phyloP scores from a whole-genome alignment of 2,888 invertebrate genomes.

The Apoda limacodes region DNA sequence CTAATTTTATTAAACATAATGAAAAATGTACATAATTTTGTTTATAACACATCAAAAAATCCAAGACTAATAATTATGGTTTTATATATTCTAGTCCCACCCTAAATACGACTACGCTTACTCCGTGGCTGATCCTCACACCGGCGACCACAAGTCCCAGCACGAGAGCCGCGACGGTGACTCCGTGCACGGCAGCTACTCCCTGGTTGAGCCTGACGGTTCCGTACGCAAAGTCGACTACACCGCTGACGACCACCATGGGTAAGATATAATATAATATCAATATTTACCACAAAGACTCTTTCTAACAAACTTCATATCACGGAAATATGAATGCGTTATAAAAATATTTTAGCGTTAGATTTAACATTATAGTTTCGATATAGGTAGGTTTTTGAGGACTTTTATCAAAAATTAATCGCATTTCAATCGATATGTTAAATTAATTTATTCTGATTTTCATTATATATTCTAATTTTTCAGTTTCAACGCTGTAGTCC shows the following conservation, averaged over 20 bases:
- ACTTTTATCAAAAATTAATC: background rate
- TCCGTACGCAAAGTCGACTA: slow-evolving; percentile 67
- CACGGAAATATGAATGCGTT: background rate
- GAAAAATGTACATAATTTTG: too few relatives aligned
- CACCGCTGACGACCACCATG: slow-evolving; percentile 65
- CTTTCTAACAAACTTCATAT: too few relatives aligned
- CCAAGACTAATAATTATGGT: background rate
- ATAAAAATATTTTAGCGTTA: background rate
- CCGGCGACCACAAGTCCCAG: slow-evolving; percentile 66
- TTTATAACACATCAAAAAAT: too few relatives aligned
- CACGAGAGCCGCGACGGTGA: slow-evolving; percentile 66
- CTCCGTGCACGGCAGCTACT: slow-evolving; percentile 60
- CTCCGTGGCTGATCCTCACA: slow-evolving; percentile 66
- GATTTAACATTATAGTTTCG: background rate
- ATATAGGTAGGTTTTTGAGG: background rate
- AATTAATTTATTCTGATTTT: background rate
- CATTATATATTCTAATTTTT: slow-evolving; percentile 6
- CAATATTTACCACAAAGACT: too few relatives aligned
- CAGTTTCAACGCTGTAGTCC: slow-evolving; percentile 29
- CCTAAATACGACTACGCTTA: slow-evolving; percentile 62
- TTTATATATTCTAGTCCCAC: slow-evolving; percentile 33
- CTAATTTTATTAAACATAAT: too few relatives aligned
- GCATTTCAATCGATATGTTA: background rate
- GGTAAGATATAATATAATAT: too few relatives aligned
- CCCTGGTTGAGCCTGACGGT: slow-evolving; percentile 64